Conservation (phyloP, 1,140 invertebrate genomes). For the Aradophagus sp. region DNA sequence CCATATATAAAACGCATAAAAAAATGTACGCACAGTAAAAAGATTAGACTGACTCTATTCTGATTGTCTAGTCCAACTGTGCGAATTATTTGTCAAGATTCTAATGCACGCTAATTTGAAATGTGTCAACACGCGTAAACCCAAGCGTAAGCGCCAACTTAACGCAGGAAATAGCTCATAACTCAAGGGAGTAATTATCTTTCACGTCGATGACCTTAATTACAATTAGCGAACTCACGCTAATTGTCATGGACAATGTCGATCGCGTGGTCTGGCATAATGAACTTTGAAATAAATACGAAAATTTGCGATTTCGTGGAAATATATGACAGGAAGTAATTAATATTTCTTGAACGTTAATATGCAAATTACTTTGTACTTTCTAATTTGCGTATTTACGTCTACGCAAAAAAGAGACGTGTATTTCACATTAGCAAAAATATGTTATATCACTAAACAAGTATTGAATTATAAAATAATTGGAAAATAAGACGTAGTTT, state of each 20-base stretch:
- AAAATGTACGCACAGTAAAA: too few relatives aligned
- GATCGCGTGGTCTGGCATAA: slow-evolving; percentile 26
- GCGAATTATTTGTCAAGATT: slow-evolving; percentile 16
- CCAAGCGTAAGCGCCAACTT: slow-evolving; percentile 32
- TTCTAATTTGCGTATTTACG: too few relatives aligned
- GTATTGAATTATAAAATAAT: too few relatives aligned
- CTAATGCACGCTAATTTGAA: slow-evolving; percentile 43
- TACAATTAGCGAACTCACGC: slow-evolving; percentile 42
- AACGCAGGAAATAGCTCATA: slow-evolving; percentile 49
- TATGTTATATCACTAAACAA: too few relatives aligned
- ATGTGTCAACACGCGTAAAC: slow-evolving; percentile 44
- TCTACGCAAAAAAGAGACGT: too few relatives aligned
- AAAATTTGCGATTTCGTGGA: not conserved
- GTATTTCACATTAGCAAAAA: too few relatives aligned
- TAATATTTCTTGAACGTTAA: too few relatives aligned
- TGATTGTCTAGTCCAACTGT: slow-evolving; percentile 6
- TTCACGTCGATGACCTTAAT: slow-evolving; percentile 54
- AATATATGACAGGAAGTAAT: not conserved
- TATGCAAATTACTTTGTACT: too few relatives aligned
- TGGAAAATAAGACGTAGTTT: too few relatives aligned
- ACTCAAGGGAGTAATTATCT: slow-evolving; percentile 56
- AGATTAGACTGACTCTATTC: too few relatives aligned
- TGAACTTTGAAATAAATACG: slow-evolving; percentile 35
- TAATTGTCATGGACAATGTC: slow-evolving; percentile 55
- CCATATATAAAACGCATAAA: too few relatives aligned